Evolutionary conservation across 2,113 vertebrate genomes (phyloP).

Genomic region (Hyaena hyaena): DNA sequence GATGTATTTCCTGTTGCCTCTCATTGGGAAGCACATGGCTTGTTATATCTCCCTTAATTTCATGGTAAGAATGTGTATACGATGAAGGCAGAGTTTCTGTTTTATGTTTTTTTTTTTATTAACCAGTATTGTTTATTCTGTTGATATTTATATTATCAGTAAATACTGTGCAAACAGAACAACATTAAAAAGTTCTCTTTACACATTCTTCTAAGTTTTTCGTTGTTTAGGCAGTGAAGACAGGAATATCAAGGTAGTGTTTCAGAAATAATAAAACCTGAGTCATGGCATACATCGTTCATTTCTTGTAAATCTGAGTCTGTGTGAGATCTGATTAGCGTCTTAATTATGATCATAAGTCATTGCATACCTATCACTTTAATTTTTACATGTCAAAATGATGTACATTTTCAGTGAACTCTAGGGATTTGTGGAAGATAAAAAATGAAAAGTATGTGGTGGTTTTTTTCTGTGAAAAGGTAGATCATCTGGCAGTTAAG

Average conservation of each 20-base stretch:
- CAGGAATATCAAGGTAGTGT: neutral
- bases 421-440: constrained; percentile 17
- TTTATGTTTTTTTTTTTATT: constrained; percentile 19
- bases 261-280: constrained; percentile 32
- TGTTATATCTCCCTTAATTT: neutral
- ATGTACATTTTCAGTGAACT: neutral
- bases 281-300: neutral
- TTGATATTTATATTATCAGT: neutral
- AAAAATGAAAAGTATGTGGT: constrained; percentile 33
- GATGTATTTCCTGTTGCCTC: neutral
- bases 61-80: neutral
- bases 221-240: neutral
- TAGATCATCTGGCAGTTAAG: neutral
- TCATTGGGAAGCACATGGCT: neutral
- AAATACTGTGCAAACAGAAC: constrained; percentile 30
- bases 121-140: constrained; percentile 23
- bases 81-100: constrained; percentile 5
- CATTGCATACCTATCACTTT: neutral
- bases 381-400: constrained; percentile 17
- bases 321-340: neutral
- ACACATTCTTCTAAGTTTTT: constrained; percentile 34
- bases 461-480: neutral
- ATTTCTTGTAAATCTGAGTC: constrained; percentile 31
- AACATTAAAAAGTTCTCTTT: constrained; percentile 13
- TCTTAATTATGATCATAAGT: constrained; percentile 42